Evolutionary conservation across 2,797 vertebrate species (phyloP).

Genomic region (Falco concolor): DNA sequence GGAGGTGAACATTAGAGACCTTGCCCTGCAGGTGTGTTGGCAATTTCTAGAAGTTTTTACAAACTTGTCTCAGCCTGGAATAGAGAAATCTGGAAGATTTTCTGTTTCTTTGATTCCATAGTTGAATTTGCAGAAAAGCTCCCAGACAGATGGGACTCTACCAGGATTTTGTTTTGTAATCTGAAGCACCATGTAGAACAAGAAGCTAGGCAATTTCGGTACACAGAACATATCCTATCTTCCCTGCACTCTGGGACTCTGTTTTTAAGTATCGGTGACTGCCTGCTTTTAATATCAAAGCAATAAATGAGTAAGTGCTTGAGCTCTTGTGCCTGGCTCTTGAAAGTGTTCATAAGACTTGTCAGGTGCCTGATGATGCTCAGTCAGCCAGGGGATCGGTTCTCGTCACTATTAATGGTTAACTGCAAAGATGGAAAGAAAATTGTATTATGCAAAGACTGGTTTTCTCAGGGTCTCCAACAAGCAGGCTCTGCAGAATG

Average conservation of each 20-base stretch:
- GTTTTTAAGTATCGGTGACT: background rate
- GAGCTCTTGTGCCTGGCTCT: background rate
- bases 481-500: background rate
- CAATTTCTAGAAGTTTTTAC: background rate
- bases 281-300: conserved; percentile 42
- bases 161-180: background rate
- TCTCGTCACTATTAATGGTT: background rate
- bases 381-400: background rate
- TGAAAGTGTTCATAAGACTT: background rate
- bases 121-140: background rate
- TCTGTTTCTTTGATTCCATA: background rate
- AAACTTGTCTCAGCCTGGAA: background rate
- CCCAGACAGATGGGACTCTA: background rate
- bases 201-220: background rate
- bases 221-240: background rate
- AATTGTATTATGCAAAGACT: background rate
- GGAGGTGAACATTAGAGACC: background rate
- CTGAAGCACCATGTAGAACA: background rate
- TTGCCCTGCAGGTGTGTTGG: background rate
- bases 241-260: background rate
- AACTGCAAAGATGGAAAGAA: background rate
- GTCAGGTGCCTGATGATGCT: conserved; percentile 4
- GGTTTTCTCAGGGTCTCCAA: background rate
- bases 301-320: background rate
- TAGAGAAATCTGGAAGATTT: background rate